Evolutionary conservation across 2,888 invertebrate species (phyloP).

Genomic region (Eilema sororculum): DNA sequence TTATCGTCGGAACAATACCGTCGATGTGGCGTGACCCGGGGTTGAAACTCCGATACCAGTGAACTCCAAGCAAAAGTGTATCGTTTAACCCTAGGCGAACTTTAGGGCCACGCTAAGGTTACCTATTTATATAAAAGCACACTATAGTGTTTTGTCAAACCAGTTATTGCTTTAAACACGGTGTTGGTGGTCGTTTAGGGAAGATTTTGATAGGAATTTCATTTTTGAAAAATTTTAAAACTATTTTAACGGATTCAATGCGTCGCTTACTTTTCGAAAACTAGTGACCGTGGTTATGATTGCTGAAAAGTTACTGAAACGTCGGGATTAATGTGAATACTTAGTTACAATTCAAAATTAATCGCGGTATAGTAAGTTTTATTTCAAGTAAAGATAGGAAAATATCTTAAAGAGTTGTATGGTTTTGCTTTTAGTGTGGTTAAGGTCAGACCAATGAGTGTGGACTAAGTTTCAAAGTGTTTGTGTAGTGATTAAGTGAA

Average conservation of each 20-base stretch:
- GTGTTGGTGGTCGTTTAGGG: conserved; percentile 55
- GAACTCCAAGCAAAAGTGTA: conserved; percentile 77
- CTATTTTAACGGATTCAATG: not conserved
- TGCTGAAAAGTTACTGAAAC: not conserved
- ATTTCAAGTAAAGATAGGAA: not conserved
- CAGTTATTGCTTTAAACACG: conserved; percentile 58
- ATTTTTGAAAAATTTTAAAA: not conserved
- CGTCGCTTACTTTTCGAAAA: too few relatives aligned
- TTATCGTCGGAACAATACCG: conserved; percentile 73
- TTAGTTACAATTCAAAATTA: not conserved
- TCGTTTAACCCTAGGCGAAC: conserved; percentile 79
- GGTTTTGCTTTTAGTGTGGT: not conserved
- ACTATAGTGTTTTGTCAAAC: conserved; percentile 59
- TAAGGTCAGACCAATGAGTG: not conserved
- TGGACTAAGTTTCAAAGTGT: not conserved
- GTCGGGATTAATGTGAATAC: not conserved
- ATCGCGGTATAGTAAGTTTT: not conserved
- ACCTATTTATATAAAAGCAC: conserved; percentile 81
- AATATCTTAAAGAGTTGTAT: not conserved
- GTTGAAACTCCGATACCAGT: conserved; percentile 60
- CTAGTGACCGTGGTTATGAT: not conserved
- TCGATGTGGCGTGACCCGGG: conserved; percentile 69
- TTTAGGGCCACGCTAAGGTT: conserved; percentile 74
- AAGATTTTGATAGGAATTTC: conserved; percentile 5
- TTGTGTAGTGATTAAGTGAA: not conserved